Conservation (phyloP, 2,113 vertebrate species). For the Leucosticte australis region DNA sequence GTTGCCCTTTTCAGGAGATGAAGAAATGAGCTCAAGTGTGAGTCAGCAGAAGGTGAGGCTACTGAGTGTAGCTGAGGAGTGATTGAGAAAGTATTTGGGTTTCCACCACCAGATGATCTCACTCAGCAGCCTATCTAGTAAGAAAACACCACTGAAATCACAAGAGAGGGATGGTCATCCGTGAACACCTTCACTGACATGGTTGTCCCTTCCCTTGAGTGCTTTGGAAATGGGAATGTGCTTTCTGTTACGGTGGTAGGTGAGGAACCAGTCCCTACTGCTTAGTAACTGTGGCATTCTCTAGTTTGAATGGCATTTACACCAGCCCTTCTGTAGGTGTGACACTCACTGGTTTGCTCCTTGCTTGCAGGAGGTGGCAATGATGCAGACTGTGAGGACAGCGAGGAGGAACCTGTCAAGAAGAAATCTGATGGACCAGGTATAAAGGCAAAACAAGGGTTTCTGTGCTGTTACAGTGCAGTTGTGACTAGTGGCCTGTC, state of each 20-base stretch:
- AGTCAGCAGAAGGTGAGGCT: neutral
- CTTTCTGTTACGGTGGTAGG: neutral
- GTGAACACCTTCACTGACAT: neutral
- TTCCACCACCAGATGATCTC: neutral
- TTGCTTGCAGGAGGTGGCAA: slow-evolving; percentile 54
- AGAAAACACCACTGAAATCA: neutral
- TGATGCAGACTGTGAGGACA: slow-evolving; percentile 73
- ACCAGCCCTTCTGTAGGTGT: neutral
- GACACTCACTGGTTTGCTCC: neutral
- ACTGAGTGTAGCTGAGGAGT: neutral
- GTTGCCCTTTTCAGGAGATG: neutral
- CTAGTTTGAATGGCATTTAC: neutral
- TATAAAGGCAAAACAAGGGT: slow-evolving; percentile 18
- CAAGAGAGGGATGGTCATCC: neutral
- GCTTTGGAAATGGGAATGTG: neutral
- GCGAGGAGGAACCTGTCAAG: slow-evolving; percentile 72
- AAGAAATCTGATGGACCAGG: slow-evolving; percentile 84
- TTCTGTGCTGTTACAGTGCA: neutral
- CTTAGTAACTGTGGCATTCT: neutral
- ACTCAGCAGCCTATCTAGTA: neutral
- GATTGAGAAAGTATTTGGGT: neutral
- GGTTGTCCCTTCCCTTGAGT: neutral
- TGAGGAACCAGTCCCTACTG: neutral
- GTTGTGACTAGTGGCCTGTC: neutral
- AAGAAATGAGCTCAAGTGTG: neutral